These are phyloP conservation scores for Drosophila simulans DNA, from an alignment of 1,140 invertebrate species.

Conservation along the genomic window DNA sequence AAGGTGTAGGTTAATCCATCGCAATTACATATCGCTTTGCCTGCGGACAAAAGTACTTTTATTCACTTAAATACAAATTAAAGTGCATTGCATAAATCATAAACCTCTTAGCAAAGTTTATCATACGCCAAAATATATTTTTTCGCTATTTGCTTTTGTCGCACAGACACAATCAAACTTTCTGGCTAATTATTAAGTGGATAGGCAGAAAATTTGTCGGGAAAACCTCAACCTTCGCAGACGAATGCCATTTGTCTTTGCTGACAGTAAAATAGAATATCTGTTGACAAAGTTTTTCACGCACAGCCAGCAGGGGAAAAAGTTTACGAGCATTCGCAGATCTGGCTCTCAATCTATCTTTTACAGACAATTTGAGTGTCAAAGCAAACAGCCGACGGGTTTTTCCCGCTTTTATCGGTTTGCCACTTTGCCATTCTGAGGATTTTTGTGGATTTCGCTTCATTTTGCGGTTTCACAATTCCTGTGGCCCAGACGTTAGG, in stretches of 20 bases:
- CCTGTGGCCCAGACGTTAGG: slow-evolving; percentile 37
- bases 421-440: slow-evolving; percentile 16
- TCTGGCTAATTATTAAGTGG: slow-evolving; percentile 21
- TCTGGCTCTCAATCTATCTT: slow-evolving; percentile 63
- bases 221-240: not conserved
- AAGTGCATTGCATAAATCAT: not conserved
- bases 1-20: no score
- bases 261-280: slow-evolving; percentile 44
- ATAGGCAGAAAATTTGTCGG: not conserved
- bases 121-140: not conserved
- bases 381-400: slow-evolving; percentile 35
- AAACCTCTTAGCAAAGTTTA: not conserved
- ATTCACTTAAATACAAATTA: no score
- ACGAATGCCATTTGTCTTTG: slow-evolving; percentile 40
- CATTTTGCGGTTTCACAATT: slow-evolving; percentile 9
- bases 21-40: no score
- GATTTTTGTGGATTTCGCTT: slow-evolving; percentile 50
- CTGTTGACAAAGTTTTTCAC: slow-evolving; percentile 67
- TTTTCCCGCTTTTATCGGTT: slow-evolving; percentile 31
- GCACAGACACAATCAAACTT: slow-evolving; percentile 8
- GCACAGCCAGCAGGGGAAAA: slow-evolving; percentile 23
- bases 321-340: slow-evolving; percentile 54
- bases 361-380: slow-evolving; percentile 56
- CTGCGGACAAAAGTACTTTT: no score
- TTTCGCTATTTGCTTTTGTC: not conserved